phyloP scores from a whole-genome alignment of 64 coral and sea anemone genomes.

The Actinia tenebrosa region DNA sequence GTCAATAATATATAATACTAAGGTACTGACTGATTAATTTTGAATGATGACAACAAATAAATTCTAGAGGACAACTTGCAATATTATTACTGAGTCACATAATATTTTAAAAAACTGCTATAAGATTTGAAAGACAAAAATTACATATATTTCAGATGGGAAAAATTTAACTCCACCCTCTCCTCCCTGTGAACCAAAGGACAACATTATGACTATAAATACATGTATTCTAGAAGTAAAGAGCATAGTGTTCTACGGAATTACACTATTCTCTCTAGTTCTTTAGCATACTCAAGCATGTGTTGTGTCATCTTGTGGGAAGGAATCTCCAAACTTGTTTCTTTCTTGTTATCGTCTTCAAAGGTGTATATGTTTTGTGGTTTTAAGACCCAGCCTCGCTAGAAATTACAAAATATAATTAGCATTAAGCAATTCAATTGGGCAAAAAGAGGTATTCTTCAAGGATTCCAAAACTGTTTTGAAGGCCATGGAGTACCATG shows the following conservation, averaged over 20 bases:
- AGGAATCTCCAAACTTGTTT: constrained; percentile 82
- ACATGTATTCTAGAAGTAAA: not conserved
- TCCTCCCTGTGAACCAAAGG: not conserved
- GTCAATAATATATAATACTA: too few relatives aligned
- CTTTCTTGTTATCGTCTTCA: constrained; percentile 58
- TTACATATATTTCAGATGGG: too few relatives aligned
- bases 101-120: too few relatives aligned
- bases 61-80: too few relatives aligned
- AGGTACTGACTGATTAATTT: too few relatives aligned
- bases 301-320: constrained; percentile 92
- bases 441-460: not conserved
- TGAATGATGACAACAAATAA: too few relatives aligned
- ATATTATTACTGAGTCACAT: too few relatives aligned
- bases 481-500: too few relatives aligned
- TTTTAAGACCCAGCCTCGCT: constrained; percentile 83
- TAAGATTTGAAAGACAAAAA: too few relatives aligned
- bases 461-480: too few relatives aligned
- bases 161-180: too few relatives aligned
- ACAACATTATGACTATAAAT: not conserved
- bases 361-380: constrained; percentile 78
- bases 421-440: not conserved
- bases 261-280: constrained; percentile 94
- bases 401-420: constrained; percentile 18
- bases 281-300: constrained; percentile 98
- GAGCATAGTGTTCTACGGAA: not conserved